These are phyloP conservation scores for Castor canadensis DNA, from an alignment of 2,113 vertebrate species.

Conservation along the genomic window DNA sequence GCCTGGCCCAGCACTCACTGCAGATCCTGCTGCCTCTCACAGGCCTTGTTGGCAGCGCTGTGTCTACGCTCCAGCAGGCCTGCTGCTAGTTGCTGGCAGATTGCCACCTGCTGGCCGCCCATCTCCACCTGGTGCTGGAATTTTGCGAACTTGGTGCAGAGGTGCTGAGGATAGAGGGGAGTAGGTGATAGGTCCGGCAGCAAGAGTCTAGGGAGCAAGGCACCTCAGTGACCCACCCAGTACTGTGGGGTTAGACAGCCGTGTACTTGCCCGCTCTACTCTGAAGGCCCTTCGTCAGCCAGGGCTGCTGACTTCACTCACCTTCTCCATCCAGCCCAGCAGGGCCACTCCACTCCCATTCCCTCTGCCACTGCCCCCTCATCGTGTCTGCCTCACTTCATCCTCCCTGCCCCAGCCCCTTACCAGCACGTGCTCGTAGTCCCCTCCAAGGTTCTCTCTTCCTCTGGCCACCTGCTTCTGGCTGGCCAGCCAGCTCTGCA, in stretches of 20 bases:
- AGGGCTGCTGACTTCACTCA: rapidly evolving
- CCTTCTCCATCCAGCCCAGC: neutral
- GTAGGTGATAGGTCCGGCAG: neutral
- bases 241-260: rapidly evolving
- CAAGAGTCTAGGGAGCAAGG: neutral
- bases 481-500: constrained; percentile 88
- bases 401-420: constrained; percentile 33
- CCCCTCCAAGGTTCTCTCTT: constrained; percentile 85
- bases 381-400: rapidly evolving
- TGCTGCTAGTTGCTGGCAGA: constrained; percentile 83
- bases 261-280: rapidly evolving
- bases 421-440: constrained; percentile 89
- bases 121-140: constrained; percentile 88
- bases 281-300: neutral
- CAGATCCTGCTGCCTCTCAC: constrained; percentile 84
- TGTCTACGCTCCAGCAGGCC: constrained; percentile 83
- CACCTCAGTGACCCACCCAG: neutral
- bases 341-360: rapidly evolving
- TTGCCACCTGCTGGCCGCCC: constrained; percentile 82
- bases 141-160: constrained; percentile 85
- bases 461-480: constrained; percentile 83
- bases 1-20: constrained; percentile 80
- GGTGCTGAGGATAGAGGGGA: constrained; percentile 78
- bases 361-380: no score
- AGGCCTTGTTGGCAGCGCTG: constrained; percentile 79